Evolutionary conservation across 2,113 vertebrate species (phyloP).

Genomic region (Cepphus grylle): DNA sequence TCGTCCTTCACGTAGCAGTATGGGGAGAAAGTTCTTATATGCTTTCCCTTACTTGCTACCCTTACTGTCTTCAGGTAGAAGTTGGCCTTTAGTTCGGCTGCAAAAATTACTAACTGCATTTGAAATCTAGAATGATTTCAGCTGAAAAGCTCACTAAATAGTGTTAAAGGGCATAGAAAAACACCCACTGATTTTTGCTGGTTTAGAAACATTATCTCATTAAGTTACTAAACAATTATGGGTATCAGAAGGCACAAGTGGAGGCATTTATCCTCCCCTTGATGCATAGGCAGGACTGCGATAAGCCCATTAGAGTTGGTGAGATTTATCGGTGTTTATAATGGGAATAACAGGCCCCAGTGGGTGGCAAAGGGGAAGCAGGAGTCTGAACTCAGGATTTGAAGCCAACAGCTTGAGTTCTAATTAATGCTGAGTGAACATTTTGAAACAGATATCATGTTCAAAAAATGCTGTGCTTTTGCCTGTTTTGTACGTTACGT

Average conservation of each 20-base stretch:
- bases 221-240: conserved; percentile 45
- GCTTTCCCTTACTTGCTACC: not conserved
- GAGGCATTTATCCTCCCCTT: conserved; percentile 23
- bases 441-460: not conserved
- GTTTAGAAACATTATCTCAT: conserved; percentile 51
- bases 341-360: not conserved
- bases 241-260: conserved; percentile 9
- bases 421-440: conserved; percentile 38
- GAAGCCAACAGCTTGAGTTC: conserved; percentile 16
- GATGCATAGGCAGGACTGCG: conserved; percentile 25
- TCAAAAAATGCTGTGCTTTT: not conserved
- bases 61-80: not conserved
- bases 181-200: conserved; percentile 10
- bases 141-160: not conserved
- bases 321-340: conserved; percentile 43
- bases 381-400: not conserved
- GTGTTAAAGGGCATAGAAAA: not conserved
- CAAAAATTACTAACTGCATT: not conserved
- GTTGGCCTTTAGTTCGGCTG: not conserved
- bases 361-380: conserved; percentile 5
- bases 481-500: not conserved
- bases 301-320: conserved; percentile 28
- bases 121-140: not conserved
- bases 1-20: not conserved
- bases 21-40: not conserved